Evolutionary conservation across 2,888 invertebrate species (phyloP).

Genomic region (Monopis laevigella): DNA sequence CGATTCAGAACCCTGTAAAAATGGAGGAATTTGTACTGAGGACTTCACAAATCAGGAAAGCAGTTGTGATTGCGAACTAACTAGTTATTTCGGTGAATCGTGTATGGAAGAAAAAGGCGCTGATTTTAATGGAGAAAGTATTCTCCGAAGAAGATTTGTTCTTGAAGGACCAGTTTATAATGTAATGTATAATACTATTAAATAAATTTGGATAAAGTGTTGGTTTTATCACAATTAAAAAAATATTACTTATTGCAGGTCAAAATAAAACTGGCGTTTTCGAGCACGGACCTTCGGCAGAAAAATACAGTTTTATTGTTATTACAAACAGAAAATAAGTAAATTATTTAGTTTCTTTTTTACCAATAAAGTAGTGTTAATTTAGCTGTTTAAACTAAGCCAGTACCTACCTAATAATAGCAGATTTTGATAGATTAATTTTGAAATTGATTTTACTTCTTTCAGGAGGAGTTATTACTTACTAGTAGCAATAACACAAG

Average conservation of each 20-base stretch:
- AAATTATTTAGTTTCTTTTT: conserved; percentile 28
- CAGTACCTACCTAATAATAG: too few relatives aligned
- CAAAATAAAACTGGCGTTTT: conserved; percentile 87
- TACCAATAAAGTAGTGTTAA: background rate
- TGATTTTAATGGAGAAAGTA: conserved; percentile 88
- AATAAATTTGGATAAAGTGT: too few relatives aligned
- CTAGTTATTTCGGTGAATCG: conserved; percentile 89
- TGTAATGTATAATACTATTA: too few relatives aligned
- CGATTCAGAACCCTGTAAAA: conserved; percentile 86
- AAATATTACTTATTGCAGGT: conserved; percentile 67
- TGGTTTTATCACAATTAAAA: too few relatives aligned
- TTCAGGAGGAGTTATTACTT: conserved; percentile 83
- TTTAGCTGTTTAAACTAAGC: too few relatives aligned
- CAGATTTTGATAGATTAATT: background rate
- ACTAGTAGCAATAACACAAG: conserved; percentile 81
- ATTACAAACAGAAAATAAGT: conserved; percentile 86
- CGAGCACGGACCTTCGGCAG: conserved; percentile 80
- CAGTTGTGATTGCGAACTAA: conserved; percentile 88
- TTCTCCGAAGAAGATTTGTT: conserved; percentile 80
- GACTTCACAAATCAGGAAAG: conserved; percentile 88
- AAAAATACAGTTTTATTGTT: conserved; percentile 82
- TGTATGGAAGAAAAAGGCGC: conserved; percentile 92
- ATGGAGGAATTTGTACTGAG: conserved; percentile 87
- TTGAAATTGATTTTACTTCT: conserved; percentile 17
- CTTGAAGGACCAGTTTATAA: conserved; percentile 73